phyloP scores from a whole-genome alignment of 2,888 invertebrate genomes.

The Mythimna impura region DNA sequence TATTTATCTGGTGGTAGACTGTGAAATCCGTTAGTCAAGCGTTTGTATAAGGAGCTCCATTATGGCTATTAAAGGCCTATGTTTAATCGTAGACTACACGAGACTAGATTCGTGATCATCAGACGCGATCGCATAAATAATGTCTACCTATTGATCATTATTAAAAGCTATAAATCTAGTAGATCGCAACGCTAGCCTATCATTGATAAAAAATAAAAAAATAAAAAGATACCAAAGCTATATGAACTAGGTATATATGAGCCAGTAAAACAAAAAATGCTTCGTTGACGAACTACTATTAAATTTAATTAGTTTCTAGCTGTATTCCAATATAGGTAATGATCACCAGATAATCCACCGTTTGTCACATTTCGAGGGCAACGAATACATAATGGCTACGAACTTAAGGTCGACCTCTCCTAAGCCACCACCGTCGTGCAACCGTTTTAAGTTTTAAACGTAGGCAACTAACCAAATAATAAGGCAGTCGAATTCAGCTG shows the following conservation, averaged over 20 bases:
- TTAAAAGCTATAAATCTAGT: slow-evolving; percentile 17
- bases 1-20: neutral
- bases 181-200: too few relatives aligned
- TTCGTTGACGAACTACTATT: neutral
- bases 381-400: slow-evolving; percentile 11
- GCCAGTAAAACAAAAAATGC: neutral
- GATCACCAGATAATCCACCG: neutral
- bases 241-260: neutral
- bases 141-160: neutral
- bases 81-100: neutral
- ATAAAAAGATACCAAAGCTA: neutral
- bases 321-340: neutral
- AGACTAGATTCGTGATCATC: slow-evolving; percentile 1
- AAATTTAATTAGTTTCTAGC: too few relatives aligned
- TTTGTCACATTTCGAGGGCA: slow-evolving; percentile 10
- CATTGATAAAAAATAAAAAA: too few relatives aligned
- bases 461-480: slow-evolving; percentile 56
- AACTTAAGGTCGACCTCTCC: slow-evolving; percentile 35
- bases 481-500: slow-evolving; percentile 54
- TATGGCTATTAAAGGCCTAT: neutral
- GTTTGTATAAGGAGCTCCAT: neutral
- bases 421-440: slow-evolving; percentile 53
- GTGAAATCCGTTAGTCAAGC: slow-evolving; percentile 15
- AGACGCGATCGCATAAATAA: neutral
- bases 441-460: slow-evolving; percentile 51